Conservation (phyloP, 2,113 vertebrate species). For the Tychaedon coryphoeus region DNA sequence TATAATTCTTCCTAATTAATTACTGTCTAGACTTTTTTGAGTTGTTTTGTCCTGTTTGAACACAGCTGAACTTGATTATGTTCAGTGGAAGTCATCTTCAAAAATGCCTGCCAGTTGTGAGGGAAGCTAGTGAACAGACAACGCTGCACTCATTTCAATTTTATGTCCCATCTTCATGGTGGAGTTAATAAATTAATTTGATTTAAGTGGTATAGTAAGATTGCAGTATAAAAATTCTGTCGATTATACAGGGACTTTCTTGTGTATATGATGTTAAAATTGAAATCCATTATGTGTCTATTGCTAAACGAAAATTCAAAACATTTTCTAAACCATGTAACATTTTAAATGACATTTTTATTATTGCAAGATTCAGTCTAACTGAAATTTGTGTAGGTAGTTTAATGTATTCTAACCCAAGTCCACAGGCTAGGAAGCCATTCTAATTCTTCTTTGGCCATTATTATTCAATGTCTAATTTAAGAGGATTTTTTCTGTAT, state of each 20-base stretch:
- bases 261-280: not conserved
- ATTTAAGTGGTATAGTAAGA: not conserved
- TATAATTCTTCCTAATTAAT: not conserved
- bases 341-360: not conserved
- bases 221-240: not conserved
- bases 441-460: not conserved
- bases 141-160: fast-evolving
- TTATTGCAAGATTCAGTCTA: not conserved
- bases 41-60: not conserved
- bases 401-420: not conserved
- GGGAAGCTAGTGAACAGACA: not conserved
- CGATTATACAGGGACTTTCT: not conserved
- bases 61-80: not conserved
- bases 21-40: not conserved
- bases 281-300: not conserved
- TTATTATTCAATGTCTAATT: not conserved
- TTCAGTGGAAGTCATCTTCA: not conserved
- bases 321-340: not conserved
- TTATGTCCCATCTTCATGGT: not conserved
- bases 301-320: not conserved
- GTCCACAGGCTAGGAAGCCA: not conserved
- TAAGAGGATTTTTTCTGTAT: not conserved
- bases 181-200: not conserved
- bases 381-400: not conserved
- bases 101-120: not conserved